Evolutionary conservation across 2,888 invertebrate species (phyloP), one percentile per base, ranked within the genome.

Genomic region (Scrobipalpa costella): DNA sequence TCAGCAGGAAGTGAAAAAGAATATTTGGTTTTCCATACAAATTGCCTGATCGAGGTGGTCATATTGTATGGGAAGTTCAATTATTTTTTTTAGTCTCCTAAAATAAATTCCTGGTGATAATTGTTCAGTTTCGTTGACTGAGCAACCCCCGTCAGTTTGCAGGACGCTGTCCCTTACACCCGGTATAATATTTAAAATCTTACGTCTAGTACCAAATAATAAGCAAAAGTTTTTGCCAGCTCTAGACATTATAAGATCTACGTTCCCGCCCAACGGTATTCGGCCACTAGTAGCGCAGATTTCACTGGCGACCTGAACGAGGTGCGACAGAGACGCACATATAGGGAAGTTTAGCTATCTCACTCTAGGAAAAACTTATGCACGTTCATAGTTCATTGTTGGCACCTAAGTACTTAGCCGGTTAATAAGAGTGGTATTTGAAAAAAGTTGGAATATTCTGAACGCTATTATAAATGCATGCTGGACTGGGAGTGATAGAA

Each of bases 221-320:
- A 33, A 6, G 7, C 7, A 21, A 52, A 27, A 55, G 1, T 15
- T 11, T n/a, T 55, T 34, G 33, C 15, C 55, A n/a, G 2, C 7
- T 58, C 57, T 49, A 58, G n/a, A 3, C 19, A 36, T 57, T 36
- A 0, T 27, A 70, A 68, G 44, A 34, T 83, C 83, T 84, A 75
- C 69, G 64, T 70, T 69, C 81, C 85, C 87, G 86, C 88, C 88
- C 88, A 76, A 79, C 83, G 77, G 69, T 72, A 72, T 69, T 68
- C 75, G 79, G 79, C 85, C 84, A 85, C 75, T 85, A 80, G 84
- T 79, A 81, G 78, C 84, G 80, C 84, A 80, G 87, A 87, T 87
- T 66, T 86, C 83, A 76, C n/a, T n/a, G 6, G 15, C 55, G 75
- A 80, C 76, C 76, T 78, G 75, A 76, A 76, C 66, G 68, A 68